Evolutionary conservation across 2,888 invertebrate genomes (phyloP).

Genomic region (Polydesmus complanatus): DNA sequence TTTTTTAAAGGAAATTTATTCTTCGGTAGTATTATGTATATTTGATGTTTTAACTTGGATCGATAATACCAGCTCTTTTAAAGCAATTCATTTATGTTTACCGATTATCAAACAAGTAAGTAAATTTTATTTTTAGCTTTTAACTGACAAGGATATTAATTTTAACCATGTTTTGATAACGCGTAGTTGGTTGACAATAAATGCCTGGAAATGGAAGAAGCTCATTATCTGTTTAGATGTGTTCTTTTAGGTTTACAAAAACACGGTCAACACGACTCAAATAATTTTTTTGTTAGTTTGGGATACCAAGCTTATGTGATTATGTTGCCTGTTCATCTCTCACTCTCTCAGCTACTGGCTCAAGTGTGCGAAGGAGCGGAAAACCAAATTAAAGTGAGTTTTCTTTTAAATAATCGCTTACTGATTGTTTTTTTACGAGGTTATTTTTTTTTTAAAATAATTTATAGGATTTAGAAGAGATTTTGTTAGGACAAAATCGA

Average conservation of each 20-base stretch:
- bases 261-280: constrained; percentile 81
- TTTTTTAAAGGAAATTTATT: constrained; percentile 25
- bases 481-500: constrained; percentile 43
- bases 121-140: not conserved
- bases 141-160: not conserved
- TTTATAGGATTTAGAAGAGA: constrained; percentile 61
- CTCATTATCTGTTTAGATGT: constrained; percentile 57
- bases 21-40: constrained; percentile 27
- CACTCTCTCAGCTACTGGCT: constrained; percentile 42
- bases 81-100: constrained; percentile 60
- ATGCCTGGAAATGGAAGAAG: constrained; percentile 49
- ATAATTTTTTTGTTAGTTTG: constrained; percentile 60
- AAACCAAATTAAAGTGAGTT: not conserved
- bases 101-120: constrained; percentile 41
- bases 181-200: constrained; percentile 48
- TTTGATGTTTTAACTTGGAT: constrained; percentile 62
- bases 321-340: constrained; percentile 59
- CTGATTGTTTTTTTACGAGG: constrained; percentile 61
- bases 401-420: constrained; percentile 60
- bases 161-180: not conserved
- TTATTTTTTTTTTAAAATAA: constrained; percentile 34
- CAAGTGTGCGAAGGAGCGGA: constrained; percentile 15
- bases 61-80: constrained; percentile 66
- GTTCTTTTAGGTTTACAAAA: constrained; percentile 64
- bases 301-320: constrained; percentile 76